Evolutionary conservation across 2,113 vertebrate species (phyloP).

Genomic region (Otocyon megalotis): DNA sequence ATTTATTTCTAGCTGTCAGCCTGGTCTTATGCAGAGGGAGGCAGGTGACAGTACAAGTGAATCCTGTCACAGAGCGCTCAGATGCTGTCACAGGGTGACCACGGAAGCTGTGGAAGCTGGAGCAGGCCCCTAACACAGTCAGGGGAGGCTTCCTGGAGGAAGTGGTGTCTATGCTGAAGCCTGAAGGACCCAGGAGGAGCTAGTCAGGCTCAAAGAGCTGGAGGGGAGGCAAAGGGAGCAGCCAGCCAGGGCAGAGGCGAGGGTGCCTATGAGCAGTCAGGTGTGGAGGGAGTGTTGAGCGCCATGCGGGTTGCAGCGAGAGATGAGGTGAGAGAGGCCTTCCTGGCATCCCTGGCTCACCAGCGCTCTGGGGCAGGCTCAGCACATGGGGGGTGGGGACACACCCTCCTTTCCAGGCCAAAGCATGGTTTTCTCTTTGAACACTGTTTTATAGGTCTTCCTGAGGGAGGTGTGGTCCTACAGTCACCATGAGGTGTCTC

Average conservation of each 20-base stretch:
- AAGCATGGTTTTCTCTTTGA: background rate
- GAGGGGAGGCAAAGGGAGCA: background rate
- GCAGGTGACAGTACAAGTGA: background rate
- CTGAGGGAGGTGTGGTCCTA: background rate
- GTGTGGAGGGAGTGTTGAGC: background rate
- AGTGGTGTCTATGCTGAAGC: conserved; percentile 41
- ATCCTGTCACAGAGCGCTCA: background rate
- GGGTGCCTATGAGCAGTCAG: background rate
- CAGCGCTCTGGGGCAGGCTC: background rate
- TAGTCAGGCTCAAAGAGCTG: background rate
- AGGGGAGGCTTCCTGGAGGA: conserved; percentile 56
- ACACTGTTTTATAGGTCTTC: background rate
- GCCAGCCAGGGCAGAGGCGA: background rate
- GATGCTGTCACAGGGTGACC: background rate
- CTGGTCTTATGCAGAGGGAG: background rate
- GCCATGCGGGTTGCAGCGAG: background rate
- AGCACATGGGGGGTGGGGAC: background rate
- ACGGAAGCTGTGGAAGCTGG: background rate
- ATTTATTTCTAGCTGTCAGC: background rate
- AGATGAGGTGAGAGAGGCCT: background rate
- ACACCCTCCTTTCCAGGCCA: background rate
- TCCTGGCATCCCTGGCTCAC: background rate
- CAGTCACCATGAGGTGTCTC: background rate
- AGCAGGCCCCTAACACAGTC: background rate
- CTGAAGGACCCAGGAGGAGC: conserved; percentile 41